Evolutionary conservation across 2,888 invertebrate species (phyloP).

Genomic region (Tortrix viridana): DNA sequence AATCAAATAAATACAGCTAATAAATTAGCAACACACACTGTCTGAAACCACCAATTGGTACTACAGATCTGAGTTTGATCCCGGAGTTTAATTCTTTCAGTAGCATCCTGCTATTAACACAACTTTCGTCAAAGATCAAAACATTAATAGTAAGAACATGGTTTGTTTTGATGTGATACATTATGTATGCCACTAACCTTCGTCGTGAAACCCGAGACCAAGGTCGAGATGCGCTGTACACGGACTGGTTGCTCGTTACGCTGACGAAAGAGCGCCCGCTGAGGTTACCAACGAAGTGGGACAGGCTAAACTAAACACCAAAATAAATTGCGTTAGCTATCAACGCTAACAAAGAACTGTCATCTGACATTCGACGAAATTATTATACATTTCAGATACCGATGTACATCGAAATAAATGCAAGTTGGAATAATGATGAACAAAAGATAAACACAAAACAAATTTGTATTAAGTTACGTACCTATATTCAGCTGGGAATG

Average conservation of each 20-base stretch:
- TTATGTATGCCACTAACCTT: constrained; percentile 77
- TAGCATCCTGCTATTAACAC: constrained; percentile 11
- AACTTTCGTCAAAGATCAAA: constrained; percentile 3
- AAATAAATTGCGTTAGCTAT: constrained; percentile 48
- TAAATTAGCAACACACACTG: no score
- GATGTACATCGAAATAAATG: constrained; percentile 19
- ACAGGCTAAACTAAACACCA: constrained; percentile 82
- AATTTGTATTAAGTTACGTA: constrained; percentile 57
- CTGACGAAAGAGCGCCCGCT: constrained; percentile 86
- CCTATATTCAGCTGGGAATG: constrained; percentile 80
- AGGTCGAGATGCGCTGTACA: constrained; percentile 85
- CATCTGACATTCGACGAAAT: constrained; percentile 39
- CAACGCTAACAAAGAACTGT: constrained; percentile 54
- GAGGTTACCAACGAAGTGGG: constrained; percentile 84
- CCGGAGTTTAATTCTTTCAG: background rate
- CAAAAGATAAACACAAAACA: constrained; percentile 37
- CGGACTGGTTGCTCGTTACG: constrained; percentile 84
- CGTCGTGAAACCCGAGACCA: constrained; percentile 87
- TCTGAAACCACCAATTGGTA: no score
- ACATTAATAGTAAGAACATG: constrained; percentile 36
- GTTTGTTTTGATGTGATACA: constrained; percentile 52
- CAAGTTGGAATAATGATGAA: constrained; percentile 18
- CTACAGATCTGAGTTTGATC: background rate
- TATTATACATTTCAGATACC: constrained; percentile 26
- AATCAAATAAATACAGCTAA: no score